Conservation (phyloP, 1,140 invertebrate genomes). For the Ceratitis capitata region DNA sequence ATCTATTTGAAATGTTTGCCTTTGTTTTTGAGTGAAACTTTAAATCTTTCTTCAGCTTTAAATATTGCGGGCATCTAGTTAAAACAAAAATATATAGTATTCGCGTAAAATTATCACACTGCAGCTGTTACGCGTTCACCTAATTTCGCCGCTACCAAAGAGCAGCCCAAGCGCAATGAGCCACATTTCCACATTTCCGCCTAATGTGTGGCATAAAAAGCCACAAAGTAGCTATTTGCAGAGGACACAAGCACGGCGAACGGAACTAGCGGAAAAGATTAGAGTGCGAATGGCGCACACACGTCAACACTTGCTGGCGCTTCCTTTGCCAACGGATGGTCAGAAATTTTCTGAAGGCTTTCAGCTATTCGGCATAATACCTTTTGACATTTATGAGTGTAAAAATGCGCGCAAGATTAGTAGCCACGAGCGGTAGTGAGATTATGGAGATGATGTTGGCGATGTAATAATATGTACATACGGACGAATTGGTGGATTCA, state of each 20-base stretch:
- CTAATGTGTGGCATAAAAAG: not conserved
- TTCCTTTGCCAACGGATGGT: not conserved
- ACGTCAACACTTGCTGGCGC: not conserved
- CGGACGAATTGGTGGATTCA: not conserved
- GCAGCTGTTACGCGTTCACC: not conserved
- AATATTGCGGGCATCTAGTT: constrained; percentile 58
- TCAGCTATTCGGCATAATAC: constrained; percentile 51
- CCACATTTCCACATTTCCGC: not conserved
- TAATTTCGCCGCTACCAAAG: not conserved
- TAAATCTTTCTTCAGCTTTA: no score
- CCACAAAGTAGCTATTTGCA: not conserved
- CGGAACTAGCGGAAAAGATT: not conserved
- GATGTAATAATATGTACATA: not conserved
- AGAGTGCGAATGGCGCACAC: not conserved
- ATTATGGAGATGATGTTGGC: not conserved
- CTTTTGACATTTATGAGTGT: constrained; percentile 62
- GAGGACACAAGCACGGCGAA: not conserved
- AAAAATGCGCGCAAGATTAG: not conserved
- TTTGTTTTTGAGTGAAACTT: no score
- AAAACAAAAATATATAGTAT: not conserved
- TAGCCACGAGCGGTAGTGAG: not conserved
- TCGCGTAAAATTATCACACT: not conserved
- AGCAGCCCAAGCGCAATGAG: not conserved
- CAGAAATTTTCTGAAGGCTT: constrained; percentile 40
- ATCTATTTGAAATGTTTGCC: not conserved